Evolutionary conservation across 2,888 invertebrate genomes (phyloP).

Genomic region (Trisateles emortualis): DNA sequence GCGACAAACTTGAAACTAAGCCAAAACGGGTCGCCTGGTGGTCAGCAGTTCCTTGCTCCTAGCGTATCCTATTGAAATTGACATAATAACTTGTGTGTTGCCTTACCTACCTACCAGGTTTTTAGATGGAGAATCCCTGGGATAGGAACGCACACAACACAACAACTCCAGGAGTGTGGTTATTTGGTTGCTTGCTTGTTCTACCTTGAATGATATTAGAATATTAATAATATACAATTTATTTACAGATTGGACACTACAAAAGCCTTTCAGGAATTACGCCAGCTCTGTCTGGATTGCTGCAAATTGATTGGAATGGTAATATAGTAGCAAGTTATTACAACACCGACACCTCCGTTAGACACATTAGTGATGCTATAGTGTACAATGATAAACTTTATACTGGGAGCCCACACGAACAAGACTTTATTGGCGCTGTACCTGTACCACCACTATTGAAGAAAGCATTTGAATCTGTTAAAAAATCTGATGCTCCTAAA

Average conservation of each 20-base stretch:
- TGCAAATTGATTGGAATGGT: conserved; percentile 91
- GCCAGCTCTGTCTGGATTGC: conserved; percentile 84
- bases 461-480: conserved; percentile 62
- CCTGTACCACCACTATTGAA: conserved; percentile 84
- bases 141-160: no score
- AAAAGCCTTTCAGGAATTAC: conserved; percentile 69
- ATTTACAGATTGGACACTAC: conserved; percentile 89
- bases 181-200: no score
- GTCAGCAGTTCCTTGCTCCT: no score
- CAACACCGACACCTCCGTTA: conserved; percentile 86
- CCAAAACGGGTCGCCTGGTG: no score
- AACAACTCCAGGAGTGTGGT: no score
- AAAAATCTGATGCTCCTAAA: conserved; percentile 49
- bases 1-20: no score
- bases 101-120: no score
- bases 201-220: neutral
- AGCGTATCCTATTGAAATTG: no score
- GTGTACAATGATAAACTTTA: conserved; percentile 89
- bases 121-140: no score
- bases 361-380: conserved; percentile 88
- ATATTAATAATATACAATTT: neutral
- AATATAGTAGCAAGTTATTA: conserved; percentile 90
- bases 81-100: no score
- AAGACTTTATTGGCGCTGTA: conserved; percentile 89
- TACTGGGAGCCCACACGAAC: conserved; percentile 89